These are phyloP conservation scores for Asobara japonica DNA, from an alignment of 1,140 invertebrate genomes.

Conservation along the genomic window DNA sequence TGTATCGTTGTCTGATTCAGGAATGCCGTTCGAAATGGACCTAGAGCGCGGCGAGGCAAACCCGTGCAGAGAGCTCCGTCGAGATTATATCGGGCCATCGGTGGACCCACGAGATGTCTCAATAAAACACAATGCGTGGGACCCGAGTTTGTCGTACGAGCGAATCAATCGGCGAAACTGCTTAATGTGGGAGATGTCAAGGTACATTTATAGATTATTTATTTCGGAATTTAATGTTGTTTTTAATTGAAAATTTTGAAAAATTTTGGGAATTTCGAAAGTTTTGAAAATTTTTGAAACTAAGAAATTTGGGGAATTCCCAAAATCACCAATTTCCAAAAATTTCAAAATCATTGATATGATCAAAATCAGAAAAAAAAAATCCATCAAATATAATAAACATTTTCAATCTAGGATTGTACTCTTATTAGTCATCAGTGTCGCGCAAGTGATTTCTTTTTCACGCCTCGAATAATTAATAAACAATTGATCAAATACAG, in stretches of 20 bases:
- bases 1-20: slow-evolving; percentile 38
- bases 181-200: slow-evolving; percentile 68
- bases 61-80: slow-evolving; percentile 79
- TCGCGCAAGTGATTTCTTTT: too few relatives aligned
- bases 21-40: slow-evolving; percentile 56
- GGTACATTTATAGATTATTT: slow-evolving; percentile 49
- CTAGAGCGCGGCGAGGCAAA: slow-evolving; percentile 65
- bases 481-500: too few relatives aligned
- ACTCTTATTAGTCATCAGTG: too few relatives aligned
- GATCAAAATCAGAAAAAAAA: too few relatives aligned
- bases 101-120: slow-evolving; percentile 58
- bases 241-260: not conserved
- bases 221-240: not conserved
- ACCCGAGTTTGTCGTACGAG: slow-evolving; percentile 78
- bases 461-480: too few relatives aligned
- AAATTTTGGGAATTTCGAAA: too few relatives aligned
- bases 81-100: slow-evolving; percentile 72
- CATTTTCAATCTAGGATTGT: too few relatives aligned
- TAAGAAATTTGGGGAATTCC: too few relatives aligned
- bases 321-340: too few relatives aligned
- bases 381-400: too few relatives aligned
- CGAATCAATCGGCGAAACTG: slow-evolving; percentile 72
- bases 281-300: not conserved
- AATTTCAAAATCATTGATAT: too few relatives aligned
- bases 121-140: slow-evolving; percentile 71